phyloP scores from a whole-genome alignment of 2,113 vertebrate species.

The Labeo catla region DNA sequence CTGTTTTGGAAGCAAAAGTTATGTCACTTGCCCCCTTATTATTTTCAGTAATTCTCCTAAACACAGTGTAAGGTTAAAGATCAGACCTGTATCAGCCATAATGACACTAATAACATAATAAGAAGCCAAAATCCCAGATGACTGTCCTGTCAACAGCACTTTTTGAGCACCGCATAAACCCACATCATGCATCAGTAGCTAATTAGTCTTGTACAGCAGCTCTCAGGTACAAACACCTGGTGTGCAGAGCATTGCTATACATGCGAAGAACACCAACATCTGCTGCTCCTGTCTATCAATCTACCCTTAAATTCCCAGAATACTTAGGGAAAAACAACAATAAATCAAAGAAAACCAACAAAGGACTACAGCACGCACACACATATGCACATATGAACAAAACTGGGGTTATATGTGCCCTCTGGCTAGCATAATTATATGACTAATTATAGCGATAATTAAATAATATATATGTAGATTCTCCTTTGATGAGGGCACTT shows the following conservation, averaged over 20 bases:
- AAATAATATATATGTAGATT: not conserved
- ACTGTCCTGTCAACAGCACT: not conserved
- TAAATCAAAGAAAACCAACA: slow-evolving; percentile 20
- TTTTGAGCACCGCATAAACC: not conserved
- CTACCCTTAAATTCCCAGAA: slow-evolving; percentile 18
- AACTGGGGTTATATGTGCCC: not conserved
- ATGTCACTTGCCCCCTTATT: not conserved
- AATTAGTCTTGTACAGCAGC: not conserved
- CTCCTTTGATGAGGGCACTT: not conserved
- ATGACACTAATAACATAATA: not conserved
- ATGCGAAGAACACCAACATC: slow-evolving; percentile 72
- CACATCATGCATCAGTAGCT: not conserved
- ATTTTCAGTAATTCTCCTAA: not conserved
- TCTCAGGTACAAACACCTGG: slow-evolving; percentile 7
- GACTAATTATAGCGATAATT: slow-evolving; percentile 21
- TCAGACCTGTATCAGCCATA: not conserved
- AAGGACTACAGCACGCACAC: not conserved
- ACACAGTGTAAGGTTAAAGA: not conserved
- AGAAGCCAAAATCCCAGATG: not conserved
- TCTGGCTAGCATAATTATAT: not conserved
- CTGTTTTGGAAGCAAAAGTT: not conserved
- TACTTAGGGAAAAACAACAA: not conserved
- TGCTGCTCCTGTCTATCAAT: slow-evolving; percentile 64
- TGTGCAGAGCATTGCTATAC: slow-evolving; percentile 31
- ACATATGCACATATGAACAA: not conserved